Evolutionary conservation across 1,140 invertebrate genomes (phyloP).

Genomic region (Bombus superbus): DNA sequence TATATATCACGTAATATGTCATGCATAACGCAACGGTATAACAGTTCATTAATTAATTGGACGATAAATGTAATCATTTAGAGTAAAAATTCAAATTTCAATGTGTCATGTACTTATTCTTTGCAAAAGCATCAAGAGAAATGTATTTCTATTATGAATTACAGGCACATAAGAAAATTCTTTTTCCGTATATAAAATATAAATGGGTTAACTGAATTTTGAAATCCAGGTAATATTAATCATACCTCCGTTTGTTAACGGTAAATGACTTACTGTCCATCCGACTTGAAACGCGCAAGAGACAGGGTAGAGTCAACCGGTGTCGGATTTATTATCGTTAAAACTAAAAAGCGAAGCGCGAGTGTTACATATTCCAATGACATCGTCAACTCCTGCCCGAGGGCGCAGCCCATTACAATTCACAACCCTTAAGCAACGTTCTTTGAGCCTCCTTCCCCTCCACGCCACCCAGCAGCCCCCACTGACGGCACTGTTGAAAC

Average conservation of each 20-base stretch:
- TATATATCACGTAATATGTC: no score
- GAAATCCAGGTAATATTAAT: not conserved
- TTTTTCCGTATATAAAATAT: not conserved
- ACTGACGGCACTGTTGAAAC: slow-evolving; percentile 32
- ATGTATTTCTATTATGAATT: not conserved
- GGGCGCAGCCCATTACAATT: slow-evolving; percentile 51
- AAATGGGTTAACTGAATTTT: not conserved
- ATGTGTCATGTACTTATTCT: no score
- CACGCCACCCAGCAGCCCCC: slow-evolving; percentile 17
- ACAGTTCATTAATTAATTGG: no score
- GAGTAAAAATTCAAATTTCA: no score
- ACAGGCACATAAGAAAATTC: not conserved
- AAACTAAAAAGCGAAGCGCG: slow-evolving; percentile 43
- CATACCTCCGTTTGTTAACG: not conserved
- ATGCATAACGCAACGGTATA: no score
- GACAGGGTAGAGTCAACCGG: not conserved
- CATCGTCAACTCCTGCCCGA: slow-evolving; percentile 54
- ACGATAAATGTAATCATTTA: no score
- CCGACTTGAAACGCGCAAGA: not conserved
- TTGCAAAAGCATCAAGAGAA: no score
- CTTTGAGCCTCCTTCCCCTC: slow-evolving; percentile 32
- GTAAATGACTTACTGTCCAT: not conserved
- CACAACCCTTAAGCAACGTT: slow-evolving; percentile 51
- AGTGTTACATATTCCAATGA: slow-evolving; percentile 55
- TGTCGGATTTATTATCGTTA: slow-evolving; percentile 54